Evolutionary conservation across 2,113 vertebrate species (phyloP), one percentile per base, ranked within the genome.

Genomic region (Neogale vison): DNA sequence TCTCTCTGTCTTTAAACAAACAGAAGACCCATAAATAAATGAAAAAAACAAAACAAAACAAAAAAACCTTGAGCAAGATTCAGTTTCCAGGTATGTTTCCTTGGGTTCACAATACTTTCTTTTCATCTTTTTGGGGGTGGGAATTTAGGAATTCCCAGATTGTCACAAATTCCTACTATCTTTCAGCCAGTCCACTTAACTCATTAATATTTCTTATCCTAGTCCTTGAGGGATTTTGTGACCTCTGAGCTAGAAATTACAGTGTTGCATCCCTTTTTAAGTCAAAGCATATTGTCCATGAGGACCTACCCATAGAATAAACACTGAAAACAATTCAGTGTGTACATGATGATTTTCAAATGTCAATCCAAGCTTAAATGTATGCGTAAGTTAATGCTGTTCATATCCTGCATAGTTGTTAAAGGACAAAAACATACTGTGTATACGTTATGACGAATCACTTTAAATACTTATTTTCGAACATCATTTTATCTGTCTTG

Each of bases 401-500:
- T 84, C 20, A 29, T 71, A 72, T 88, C 20, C 86, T 95, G 8
- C 34, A 59, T 31, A 74, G 42, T 29, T 95, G 3, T 85, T 50
- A 85, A 93, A 82, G 63, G 4, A 85, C 42, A 93, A 76, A 94
- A 85, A 29, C 69, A 26, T 20, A 80, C 9, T 88, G 76, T 72
- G 7, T 50, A 2, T 67, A n/a, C 3, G 3, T 80, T 87, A 65
- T 4, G 88, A 82, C 42, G 34, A 50, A 96, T 47, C 26, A 85
- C 57, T 95, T 96, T 81, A 88, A 92, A 89, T 93, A 55, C 67
- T 86, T 88, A 97, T 72, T 92, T 89, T 80, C n/a, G 74, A 93
- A 82, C 34, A 87, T 74, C 31, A n/a, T 55, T 92, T 93, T 26
- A 79, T 65, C 47, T 85, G 55, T 34, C 12, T 89, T 74, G 47